Percentiles rank a stretch among this genome's conserved stretches.
phyloP scores from a whole-genome alignment of 2,888 invertebrate genomes.

The Quadriops clusia region DNA sequence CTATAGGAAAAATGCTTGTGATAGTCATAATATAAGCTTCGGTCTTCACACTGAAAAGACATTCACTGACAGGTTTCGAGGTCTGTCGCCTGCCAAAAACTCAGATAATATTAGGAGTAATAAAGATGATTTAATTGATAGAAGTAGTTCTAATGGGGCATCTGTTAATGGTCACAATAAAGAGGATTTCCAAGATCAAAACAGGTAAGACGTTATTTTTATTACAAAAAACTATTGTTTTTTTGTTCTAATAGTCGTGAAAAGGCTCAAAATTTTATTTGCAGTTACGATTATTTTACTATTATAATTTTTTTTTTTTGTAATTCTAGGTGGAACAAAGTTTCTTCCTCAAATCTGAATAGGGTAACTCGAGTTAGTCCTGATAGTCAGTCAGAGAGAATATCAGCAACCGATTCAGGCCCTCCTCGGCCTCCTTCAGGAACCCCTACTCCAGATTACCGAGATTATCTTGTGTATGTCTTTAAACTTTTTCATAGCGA shows the following conservation, averaged over 20 bases:
- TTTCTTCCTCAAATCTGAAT: constrained; percentile 9
- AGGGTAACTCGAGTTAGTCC: constrained; percentile 30
- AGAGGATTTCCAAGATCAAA: too few species aligned
- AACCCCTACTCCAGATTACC: constrained; percentile 25
- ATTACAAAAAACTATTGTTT: too few species aligned
- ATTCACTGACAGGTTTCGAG: constrained; percentile 16
- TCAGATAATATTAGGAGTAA: constrained; percentile 11
- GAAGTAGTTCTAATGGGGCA: constrained; percentile 7
- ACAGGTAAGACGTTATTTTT: too few species aligned
- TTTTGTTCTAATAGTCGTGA: too few species aligned
- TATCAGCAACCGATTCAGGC: constrained; percentile 20
- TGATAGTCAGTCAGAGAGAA: constrained; percentile 33
- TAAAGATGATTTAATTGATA: constrained; percentile 9
- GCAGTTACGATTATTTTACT: too few species aligned
- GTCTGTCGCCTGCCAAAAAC: constrained; percentile 14
- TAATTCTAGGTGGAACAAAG: constrained; percentile 16
- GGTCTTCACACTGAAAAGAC: constrained; percentile 22
- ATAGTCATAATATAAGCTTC: constrained; percentile 32
- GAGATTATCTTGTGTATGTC: constrained; percentile 48
- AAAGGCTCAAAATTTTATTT: too few species aligned
- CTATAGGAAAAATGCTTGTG: constrained; percentile 29
- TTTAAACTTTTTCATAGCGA: too few species aligned
- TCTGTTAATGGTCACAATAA: too few species aligned
- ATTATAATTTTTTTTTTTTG: too few species aligned
- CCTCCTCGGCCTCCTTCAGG: constrained; percentile 14